Evolutionary conservation across 2,888 invertebrate species (phyloP).

Genomic region (Pristionchus exspectatus): DNA sequence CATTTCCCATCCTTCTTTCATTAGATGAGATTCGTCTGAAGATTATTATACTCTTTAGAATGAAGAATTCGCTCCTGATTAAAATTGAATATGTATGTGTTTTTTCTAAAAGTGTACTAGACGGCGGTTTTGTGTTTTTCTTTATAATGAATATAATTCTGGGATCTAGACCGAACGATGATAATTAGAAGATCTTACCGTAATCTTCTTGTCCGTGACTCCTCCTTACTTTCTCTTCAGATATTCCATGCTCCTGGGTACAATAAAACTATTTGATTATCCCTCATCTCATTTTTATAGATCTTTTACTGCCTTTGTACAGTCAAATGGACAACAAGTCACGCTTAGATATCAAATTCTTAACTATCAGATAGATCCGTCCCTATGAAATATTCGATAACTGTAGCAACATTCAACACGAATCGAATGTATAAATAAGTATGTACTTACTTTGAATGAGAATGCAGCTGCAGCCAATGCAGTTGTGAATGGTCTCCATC

Average conservation of each 20-base stretch:
- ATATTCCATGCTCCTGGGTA: conserved; percentile 46
- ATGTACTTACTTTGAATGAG: conserved; percentile 35
- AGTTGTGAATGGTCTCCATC: background rate
- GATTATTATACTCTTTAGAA: background rate
- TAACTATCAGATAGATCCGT: background rate
- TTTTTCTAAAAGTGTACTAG: background rate
- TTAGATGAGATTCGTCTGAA: conserved; percentile 47
- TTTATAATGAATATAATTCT: background rate
- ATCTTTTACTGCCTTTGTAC: background rate
- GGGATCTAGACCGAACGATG: background rate
- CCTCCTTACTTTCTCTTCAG: conserved; percentile 29
- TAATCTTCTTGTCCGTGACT: conserved; percentile 22
- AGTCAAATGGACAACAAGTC: background rate
- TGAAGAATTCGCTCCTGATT: background rate
- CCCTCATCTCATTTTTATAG: background rate
- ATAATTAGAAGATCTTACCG: background rate
- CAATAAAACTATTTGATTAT: background rate
- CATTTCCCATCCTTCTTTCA: conserved; percentile 65
- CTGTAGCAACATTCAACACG: too few species aligned
- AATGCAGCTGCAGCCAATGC: conserved; percentile 27
- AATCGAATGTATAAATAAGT: background rate
- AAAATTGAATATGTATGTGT: conserved; percentile 18
- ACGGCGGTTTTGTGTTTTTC: too few species aligned
- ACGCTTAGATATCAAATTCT: background rate
- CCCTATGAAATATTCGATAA: background rate